Base-by-base conservation (phyloP, 2,888 invertebrate species). In the Monoplex corrugatus region DNA sequence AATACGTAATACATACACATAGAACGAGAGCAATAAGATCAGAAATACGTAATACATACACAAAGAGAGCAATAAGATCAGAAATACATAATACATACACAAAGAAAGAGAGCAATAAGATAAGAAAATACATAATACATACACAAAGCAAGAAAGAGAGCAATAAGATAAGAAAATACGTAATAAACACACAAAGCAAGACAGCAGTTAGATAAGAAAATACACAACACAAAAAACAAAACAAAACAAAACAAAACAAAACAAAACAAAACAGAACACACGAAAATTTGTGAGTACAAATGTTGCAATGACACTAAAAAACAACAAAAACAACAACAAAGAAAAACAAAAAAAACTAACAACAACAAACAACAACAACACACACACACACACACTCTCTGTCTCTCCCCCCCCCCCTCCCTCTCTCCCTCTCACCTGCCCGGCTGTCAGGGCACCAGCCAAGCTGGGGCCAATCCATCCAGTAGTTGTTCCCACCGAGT, bases 401-500 rank as follows among this genome's bases (percentile, higher is more conserved):
- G 13, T 50, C 50, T 50, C 50, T 50, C 50, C 19, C 50, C 19
- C 50, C 19, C 50, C 19, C 50, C 19, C 50, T 63, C 23, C 28
- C 63, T 63, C 63, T 63, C 63, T 13, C 63, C 28, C 8, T 63
- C 8, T 63, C 63, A 63, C 23, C 16, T 63, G 8, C 63, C 28
- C 23, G 63, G 85, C 86, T 2, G 89, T 89, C 35, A 90, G 78
- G 32, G 57, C 75, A 0, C 90, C 90, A 13, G 89, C 86, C 6
- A 91, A 82, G 19, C 85, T 87, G 0, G 91, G 91, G 1, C 91
- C 91, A 19, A 91, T 85, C 57, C 90, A 90, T 8, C 92, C 92
- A 0, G 90, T 87, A 10, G 90, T 90, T 6, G 92, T 91, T 8
- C 90, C 92, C 43, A 92, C 83, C 0, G 91, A 89, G 86, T 92